phyloP scores from a whole-genome alignment of 2,113 vertebrate genomes.

The Parotia lawesii region DNA sequence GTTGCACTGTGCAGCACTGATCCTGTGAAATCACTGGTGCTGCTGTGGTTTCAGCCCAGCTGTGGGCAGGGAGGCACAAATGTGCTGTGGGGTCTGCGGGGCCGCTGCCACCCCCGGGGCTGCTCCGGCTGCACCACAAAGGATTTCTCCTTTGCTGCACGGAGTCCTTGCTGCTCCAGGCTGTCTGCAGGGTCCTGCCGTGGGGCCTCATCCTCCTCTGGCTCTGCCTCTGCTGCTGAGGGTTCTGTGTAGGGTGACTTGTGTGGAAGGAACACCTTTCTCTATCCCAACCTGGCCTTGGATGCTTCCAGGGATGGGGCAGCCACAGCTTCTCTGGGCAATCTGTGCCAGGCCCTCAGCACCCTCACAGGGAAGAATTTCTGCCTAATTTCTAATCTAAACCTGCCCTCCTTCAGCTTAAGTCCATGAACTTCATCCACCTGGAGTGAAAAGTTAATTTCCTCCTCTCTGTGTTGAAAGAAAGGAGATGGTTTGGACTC shows the following conservation, averaged over 20 bases:
- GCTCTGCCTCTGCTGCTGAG: background rate
- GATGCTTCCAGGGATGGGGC: background rate
- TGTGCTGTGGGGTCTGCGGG: background rate
- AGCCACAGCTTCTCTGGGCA: background rate
- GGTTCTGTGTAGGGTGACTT: background rate
- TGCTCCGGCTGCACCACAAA: background rate
- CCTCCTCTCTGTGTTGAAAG: background rate
- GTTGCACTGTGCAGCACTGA: background rate
- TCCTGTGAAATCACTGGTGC: background rate
- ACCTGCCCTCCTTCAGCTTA: background rate
- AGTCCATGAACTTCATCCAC: background rate
- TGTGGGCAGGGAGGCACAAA: background rate
- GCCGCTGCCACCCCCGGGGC: accelerated
- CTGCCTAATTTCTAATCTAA: background rate
- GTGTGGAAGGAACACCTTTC: background rate
- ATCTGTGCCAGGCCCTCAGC: background rate
- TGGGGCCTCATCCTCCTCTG: background rate
- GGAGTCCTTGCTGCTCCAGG: background rate
- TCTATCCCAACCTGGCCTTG: accelerated
- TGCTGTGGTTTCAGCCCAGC: background rate
- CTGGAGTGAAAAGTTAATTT: background rate
- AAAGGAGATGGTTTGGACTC: background rate
- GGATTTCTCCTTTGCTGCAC: background rate
- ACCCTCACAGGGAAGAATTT: background rate
- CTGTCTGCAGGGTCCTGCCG: background rate